A percentile compares a stretch with the other conserved stretches of the same genome.
These are phyloP conservation scores for Xanthia togata DNA, from an alignment of 2,888 invertebrate genomes.

Conservation along the genomic window DNA sequence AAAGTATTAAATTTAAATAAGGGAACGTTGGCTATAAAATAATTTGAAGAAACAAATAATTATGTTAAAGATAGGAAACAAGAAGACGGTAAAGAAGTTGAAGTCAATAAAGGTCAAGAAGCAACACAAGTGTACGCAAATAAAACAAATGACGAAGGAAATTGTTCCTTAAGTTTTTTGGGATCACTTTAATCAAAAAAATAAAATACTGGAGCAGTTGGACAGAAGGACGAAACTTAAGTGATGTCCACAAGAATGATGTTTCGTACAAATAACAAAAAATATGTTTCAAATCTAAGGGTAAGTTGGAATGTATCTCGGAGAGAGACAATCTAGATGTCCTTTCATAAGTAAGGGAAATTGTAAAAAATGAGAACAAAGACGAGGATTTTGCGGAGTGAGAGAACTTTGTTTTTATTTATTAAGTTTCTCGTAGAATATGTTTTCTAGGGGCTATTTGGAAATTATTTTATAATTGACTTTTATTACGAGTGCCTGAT, in stretches of 20 bases:
- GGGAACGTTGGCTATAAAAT: not conserved
- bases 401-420: conserved; percentile 30
- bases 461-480: not conserved
- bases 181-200: conserved; percentile 18
- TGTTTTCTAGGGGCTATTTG: not conserved
- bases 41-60: not conserved
- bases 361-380: conserved; percentile 48
- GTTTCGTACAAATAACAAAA: conserved; percentile 52
- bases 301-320: conserved; percentile 35
- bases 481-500: not conserved
- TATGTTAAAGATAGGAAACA: not conserved
- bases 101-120: conserved; percentile 13
- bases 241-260: conserved; percentile 24
- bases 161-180: conserved; percentile 26
- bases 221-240: conserved; percentile 27
- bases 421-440: conserved; percentile 1
- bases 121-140: conserved; percentile 24
- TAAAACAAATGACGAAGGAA: conserved; percentile 16
- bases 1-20: not conserved
- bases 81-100: not conserved
- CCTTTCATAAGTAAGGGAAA: conserved; percentile 36
- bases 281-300: conserved; percentile 34
- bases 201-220: conserved; percentile 19
- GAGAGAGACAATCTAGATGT: conserved; percentile 34
- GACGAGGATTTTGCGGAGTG: conserved; percentile 15